Percentiles rank a stretch among this genome's conserved stretches.
phyloP scores from a whole-genome alignment of 2,113 vertebrate genomes.

The Oryzias curvinotus region DNA sequence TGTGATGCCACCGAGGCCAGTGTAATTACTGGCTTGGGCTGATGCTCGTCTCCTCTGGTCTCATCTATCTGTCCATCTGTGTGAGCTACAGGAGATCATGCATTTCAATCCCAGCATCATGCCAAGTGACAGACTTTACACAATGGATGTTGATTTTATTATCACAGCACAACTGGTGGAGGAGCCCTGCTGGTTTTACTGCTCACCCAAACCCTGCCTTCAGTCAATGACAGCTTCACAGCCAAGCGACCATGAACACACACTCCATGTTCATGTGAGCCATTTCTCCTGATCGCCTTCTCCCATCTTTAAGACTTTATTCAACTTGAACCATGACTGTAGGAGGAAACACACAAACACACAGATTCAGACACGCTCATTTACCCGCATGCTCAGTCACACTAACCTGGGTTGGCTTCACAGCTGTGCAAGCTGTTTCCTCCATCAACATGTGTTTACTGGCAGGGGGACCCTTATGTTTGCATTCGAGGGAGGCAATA shows the following conservation, averaged over 20 bases:
- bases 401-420: conserved; percentile 69
- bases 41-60: conserved; percentile 45
- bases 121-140: conserved; percentile 62
- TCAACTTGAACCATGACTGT: conserved; percentile 12
- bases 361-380: conserved; percentile 36
- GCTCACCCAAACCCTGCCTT: conserved; percentile 42
- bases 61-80: conserved; percentile 63
- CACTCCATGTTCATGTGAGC: not conserved
- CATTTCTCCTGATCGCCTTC: conserved; percentile 15
- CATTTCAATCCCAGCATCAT: conserved; percentile 62
- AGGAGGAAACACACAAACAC: conserved; percentile 21
- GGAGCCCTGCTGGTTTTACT: conserved; percentile 61
- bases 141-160: conserved; percentile 72
- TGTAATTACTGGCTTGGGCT: conserved; percentile 64
- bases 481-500: conserved; percentile 75
- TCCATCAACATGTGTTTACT: conserved; percentile 78
- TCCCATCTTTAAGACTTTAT: conserved; percentile 12
- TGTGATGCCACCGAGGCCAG: conserved; percentile 62
- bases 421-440: conserved; percentile 79
- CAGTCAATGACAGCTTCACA: conserved; percentile 52
- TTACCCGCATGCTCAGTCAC: conserved; percentile 64
- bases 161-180: conserved; percentile 65
- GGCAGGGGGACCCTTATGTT: conserved; percentile 74
- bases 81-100: conserved; percentile 55
- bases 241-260: not conserved